Conservation (phyloP, 2,888 invertebrate species). For the Geotrupes spiniger region DNA sequence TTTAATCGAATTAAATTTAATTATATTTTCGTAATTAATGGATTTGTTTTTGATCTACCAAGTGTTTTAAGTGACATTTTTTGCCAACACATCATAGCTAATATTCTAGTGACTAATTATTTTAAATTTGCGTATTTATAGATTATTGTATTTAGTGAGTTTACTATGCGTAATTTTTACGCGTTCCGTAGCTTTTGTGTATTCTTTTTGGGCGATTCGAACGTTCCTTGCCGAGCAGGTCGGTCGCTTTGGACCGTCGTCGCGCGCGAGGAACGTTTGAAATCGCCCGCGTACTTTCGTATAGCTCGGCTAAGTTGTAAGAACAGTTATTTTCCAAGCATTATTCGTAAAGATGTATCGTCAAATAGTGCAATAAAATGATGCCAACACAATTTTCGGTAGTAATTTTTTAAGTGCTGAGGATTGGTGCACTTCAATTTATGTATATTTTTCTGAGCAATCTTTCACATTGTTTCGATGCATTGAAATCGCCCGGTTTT, state of each 20-base stretch:
- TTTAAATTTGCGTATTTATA: slow-evolving; percentile 14
- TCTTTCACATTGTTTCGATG: slow-evolving; percentile 40
- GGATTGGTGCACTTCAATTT: slow-evolving; percentile 52
- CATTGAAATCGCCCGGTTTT: slow-evolving; percentile 34
- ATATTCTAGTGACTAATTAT: slow-evolving; percentile 18
- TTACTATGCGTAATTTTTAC: slow-evolving; percentile 22
- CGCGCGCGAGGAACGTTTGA: slow-evolving; percentile 27
- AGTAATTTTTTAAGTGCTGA: slow-evolving; percentile 48
- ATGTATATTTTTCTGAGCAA: slow-evolving; percentile 48
- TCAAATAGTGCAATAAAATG: slow-evolving; percentile 49
- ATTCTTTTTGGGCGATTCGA: slow-evolving; percentile 11
- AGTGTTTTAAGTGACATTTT: no score
- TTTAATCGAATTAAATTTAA: no score
- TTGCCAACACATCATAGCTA: slow-evolving; percentile 14
- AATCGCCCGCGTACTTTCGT: slow-evolving; percentile 18
- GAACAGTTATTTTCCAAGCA: slow-evolving; percentile 55
- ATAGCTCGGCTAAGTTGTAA: slow-evolving; percentile 35
- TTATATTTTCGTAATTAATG: no score
- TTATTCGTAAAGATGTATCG: slow-evolving; percentile 39
- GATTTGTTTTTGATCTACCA: no score
- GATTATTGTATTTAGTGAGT: slow-evolving; percentile 23
- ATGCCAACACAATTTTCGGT: slow-evolving; percentile 37
- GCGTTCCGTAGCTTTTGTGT: slow-evolving; percentile 18
- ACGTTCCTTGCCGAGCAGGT: slow-evolving; percentile 10
- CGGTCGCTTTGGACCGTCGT: no score